A percentile compares a stretch with the other conserved stretches of the same genome.
Conservation (phyloP, 2,888 invertebrate species). For the Caenorhabditis zanzibari region DNA sequence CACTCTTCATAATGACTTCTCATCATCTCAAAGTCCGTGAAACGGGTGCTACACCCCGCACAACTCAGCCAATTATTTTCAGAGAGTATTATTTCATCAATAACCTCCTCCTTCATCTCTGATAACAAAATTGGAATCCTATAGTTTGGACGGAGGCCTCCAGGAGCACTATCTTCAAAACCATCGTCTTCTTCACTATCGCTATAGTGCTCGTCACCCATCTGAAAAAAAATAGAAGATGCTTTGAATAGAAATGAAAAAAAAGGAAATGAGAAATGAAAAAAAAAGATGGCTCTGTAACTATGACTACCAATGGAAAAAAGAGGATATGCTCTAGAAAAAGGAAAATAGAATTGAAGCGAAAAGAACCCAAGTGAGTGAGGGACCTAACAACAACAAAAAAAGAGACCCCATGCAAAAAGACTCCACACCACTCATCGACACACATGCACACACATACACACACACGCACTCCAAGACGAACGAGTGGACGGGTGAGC, state of each 20-base stretch:
- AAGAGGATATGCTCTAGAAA: neutral
- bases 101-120: slow-evolving; percentile 31
- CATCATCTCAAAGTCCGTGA: slow-evolving; percentile 3
- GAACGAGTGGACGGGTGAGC: slow-evolving; percentile 33
- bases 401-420: slow-evolving; percentile 38
- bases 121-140: slow-evolving; percentile 37
- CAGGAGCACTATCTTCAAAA: slow-evolving; percentile 37
- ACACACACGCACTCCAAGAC: slow-evolving; percentile 20
- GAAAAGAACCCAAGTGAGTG: slow-evolving; percentile 27
- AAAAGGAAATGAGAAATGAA: neutral
- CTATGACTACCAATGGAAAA: too few species aligned
- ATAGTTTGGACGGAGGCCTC: slow-evolving; percentile 48
- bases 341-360: neutral
- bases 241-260: neutral
- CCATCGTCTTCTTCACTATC: slow-evolving; percentile 35
- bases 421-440: slow-evolving; percentile 26
- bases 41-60: slow-evolving; percentile 17
- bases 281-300: too few species aligned
- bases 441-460: slow-evolving; percentile 16
- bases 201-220: slow-evolving; percentile 1
- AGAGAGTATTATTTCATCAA: slow-evolving; percentile 16
- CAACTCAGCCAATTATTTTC: slow-evolving; percentile 14
- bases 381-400: slow-evolving; percentile 41
- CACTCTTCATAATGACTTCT: slow-evolving; percentile 19
- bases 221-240: neutral